A percentile compares a stretch with the other conserved stretches of the same genome.
Conservation (phyloP, 2,888 invertebrate species). For the Gryllus longicercus region DNA sequence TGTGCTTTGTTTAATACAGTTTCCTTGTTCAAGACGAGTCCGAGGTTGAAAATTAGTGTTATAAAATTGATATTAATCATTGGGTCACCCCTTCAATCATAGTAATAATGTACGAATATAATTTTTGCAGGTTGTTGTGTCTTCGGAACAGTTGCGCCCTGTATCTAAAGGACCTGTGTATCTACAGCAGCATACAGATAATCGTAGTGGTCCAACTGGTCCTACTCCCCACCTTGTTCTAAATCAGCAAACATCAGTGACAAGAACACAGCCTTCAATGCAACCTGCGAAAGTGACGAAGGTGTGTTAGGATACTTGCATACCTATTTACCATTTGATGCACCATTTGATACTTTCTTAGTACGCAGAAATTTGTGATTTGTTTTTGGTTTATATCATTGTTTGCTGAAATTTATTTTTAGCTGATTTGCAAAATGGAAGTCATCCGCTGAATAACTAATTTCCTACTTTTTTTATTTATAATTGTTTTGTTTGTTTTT, state of each 20-base stretch:
- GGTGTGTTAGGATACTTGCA: constrained; percentile 23
- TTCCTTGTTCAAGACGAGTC: constrained; percentile 31
- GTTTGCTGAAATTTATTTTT: too few species aligned
- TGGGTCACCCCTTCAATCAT: too few species aligned
- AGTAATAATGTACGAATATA: too few species aligned
- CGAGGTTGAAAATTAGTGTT: constrained; percentile 26
- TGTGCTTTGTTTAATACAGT: too few species aligned
- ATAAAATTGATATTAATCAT: constrained; percentile 37
- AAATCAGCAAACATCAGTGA: constrained; percentile 41
- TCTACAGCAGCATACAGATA: neutral
- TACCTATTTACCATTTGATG: too few species aligned
- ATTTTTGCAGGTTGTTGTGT: constrained; percentile 33
- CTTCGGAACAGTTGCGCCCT: constrained; percentile 28
- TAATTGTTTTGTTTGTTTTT: too few species aligned
- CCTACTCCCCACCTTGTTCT: constrained; percentile 40
- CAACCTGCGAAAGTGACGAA: constrained; percentile 31
- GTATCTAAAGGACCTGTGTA: neutral
- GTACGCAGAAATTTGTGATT: neutral
- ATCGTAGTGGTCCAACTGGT: neutral
- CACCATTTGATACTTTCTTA: too few species aligned
- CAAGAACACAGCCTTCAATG: constrained; percentile 27
- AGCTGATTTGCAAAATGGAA: too few species aligned
- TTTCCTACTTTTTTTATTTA: too few species aligned
- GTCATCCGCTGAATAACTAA: too few species aligned
- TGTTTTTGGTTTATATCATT: neutral